A percentile compares a stretch with the other conserved stretches of the same genome.
Conservation (phyloP, 92 coral and sea anemone species). For the Zoanthus sansibaricus region DNA sequence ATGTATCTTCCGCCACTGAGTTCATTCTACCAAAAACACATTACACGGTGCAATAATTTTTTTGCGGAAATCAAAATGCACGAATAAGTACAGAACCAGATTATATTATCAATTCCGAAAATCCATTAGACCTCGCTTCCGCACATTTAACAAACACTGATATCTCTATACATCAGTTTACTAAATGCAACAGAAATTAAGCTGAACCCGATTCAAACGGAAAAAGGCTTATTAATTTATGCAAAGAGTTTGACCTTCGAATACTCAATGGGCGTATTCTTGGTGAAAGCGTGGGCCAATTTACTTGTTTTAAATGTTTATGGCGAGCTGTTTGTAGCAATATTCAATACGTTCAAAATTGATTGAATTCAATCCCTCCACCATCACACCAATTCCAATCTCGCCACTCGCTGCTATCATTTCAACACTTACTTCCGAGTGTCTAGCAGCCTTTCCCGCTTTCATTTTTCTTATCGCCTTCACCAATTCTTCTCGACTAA, state of each 20-base stretch:
- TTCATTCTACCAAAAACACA: constrained; percentile 12
- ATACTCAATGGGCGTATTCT: constrained; percentile 29
- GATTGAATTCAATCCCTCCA: no score
- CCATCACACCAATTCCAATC: no score
- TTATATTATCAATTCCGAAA: constrained; percentile 3
- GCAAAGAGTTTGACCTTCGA: constrained; percentile 37
- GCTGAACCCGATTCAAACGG: constrained; percentile 2
- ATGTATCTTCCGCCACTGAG: constrained; percentile 17
- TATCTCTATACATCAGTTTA: constrained; percentile 7
- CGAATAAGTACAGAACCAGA: constrained; percentile 7
- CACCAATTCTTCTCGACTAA: no score
- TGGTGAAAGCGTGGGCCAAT: constrained; percentile 10
- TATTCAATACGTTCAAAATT: no score
- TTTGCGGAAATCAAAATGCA: constrained; percentile 11
- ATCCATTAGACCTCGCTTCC: constrained; percentile 23
- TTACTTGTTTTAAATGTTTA: no score
- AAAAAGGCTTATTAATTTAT: constrained; percentile 24
- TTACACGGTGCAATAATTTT: constrained; percentile 10
- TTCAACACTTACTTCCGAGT: no score
- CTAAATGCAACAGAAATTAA: constrained; percentile 13
- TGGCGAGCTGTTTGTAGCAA: no score
- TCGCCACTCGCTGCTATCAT: no score
- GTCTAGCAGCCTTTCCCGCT: no score
- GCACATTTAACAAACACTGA: constrained; percentile 19
- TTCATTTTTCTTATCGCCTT: no score